phyloP scores from a whole-genome alignment of 2,113 vertebrate genomes.

The Sinocyclocheilus grahami region DNA sequence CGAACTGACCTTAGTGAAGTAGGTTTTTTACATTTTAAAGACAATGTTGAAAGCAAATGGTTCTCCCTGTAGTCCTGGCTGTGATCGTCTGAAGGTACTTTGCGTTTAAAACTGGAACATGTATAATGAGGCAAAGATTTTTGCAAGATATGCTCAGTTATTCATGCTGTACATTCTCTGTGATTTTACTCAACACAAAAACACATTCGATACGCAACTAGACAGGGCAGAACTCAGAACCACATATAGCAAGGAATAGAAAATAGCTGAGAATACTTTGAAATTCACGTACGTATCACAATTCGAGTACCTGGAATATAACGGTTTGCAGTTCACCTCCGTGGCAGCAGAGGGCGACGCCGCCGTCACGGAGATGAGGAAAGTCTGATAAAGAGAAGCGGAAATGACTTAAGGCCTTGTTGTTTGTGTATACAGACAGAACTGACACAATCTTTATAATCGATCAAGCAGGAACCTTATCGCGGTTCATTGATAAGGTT shows the following conservation, averaged over 20 bases:
- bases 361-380: conserved; percentile 15
- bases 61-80: conserved; percentile 9
- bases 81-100: conserved; percentile 9
- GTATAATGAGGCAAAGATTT: neutral
- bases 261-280: conserved; percentile 38
- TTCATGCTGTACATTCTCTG: conserved; percentile 53
- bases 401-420: conserved; percentile 49
- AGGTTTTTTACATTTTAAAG: conserved; percentile 1
- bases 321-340: conserved; percentile 21
- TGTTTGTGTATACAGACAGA: conserved; percentile 44
- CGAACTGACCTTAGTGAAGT: conserved; percentile 38
- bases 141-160: conserved; percentile 48
- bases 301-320: conserved; percentile 42
- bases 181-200: conserved; percentile 61
- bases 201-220: conserved; percentile 57
- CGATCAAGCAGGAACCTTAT: conserved; percentile 27
- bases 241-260: conserved; percentile 34
- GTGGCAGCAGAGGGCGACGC: conserved; percentile 26
- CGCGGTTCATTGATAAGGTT: neutral
- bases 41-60: conserved; percentile 18
- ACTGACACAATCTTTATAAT: conserved; percentile 35
- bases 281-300: conserved; percentile 19
- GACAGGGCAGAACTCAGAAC: conserved; percentile 57
- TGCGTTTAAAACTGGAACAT: neutral
- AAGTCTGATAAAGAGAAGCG: conserved; percentile 22